These are phyloP conservation scores for Stercorarius parasiticus DNA, from an alignment of 2,113 vertebrate genomes.

Conservation along the genomic window DNA sequence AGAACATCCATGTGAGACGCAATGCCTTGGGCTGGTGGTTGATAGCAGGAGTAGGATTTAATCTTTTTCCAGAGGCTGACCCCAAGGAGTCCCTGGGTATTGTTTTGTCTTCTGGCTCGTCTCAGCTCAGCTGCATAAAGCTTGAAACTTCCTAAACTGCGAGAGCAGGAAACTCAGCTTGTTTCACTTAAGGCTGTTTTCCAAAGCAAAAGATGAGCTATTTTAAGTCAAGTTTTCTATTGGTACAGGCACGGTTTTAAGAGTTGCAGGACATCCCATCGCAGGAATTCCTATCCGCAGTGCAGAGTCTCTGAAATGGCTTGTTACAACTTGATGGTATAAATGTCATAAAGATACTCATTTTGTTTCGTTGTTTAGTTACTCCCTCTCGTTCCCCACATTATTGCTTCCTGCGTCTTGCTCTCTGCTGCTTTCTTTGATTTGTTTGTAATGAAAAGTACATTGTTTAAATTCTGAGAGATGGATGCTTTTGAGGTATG, in stretches of 20 bases:
- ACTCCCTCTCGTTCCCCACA: neutral
- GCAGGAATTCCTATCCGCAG: neutral
- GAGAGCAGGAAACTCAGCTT: neutral
- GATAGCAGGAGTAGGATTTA: neutral
- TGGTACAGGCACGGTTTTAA: neutral
- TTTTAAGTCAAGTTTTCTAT: neutral
- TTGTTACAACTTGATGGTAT: neutral
- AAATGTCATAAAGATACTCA: slow-evolving; percentile 38
- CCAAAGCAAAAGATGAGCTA: neutral
- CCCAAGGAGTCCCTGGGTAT: neutral
- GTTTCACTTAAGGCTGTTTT: neutral
- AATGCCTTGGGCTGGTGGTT: neutral
- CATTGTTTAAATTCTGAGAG: neutral
- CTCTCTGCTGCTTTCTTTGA: neutral
- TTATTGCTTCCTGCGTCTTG: neutral
- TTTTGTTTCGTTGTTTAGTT: slow-evolving; percentile 13
- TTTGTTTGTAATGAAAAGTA: neutral
- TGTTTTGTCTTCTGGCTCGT: neutral
- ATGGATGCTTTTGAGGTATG: neutral
- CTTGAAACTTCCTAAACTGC: neutral
- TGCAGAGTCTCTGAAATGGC: slow-evolving; percentile 49
- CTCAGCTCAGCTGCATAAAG: neutral
- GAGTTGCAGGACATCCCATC: slow-evolving; percentile 23
- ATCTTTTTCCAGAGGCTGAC: neutral
- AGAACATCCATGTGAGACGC: neutral